phyloP scores from a whole-genome alignment of 1,140 invertebrate genomes.

The Varroa destructor region DNA sequence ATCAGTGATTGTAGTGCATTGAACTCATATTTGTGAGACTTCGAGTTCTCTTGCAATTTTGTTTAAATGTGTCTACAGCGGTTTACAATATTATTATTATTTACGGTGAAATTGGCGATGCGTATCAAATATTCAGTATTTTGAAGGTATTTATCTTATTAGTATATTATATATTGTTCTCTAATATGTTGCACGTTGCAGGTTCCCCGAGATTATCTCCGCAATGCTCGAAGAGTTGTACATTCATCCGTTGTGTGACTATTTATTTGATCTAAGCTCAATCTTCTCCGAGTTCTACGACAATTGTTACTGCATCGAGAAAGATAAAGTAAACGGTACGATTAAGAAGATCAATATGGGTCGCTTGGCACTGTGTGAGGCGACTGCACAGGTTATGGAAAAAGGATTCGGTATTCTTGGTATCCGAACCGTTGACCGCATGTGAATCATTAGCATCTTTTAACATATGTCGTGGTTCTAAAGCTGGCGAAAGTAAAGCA shows the following conservation, averaged over 20 bases:
- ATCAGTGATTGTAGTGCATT: no score
- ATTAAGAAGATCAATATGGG: slow-evolving; percentile 70
- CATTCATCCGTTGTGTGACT: slow-evolving; percentile 84
- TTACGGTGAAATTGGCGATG: no score
- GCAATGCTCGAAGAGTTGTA: slow-evolving; percentile 69
- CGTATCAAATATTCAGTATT: no score
- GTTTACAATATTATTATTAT: no score
- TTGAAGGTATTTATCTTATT: no score
- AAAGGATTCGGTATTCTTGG: slow-evolving; percentile 79
- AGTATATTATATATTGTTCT: slow-evolving; percentile 25
- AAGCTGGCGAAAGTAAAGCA: not conserved
- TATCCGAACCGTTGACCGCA: slow-evolving; percentile 74
- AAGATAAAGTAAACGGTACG: slow-evolving; percentile 53
- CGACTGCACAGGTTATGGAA: slow-evolving; percentile 70
- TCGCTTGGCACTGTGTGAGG: slow-evolving; percentile 79
- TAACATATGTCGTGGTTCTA: not conserved
- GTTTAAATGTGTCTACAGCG: no score
- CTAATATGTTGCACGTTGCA: slow-evolving; percentile 44
- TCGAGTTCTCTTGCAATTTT: no score
- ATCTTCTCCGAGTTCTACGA: slow-evolving; percentile 93
- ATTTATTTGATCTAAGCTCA: slow-evolving; percentile 82
- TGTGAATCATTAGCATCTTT: slow-evolving; percentile 50
- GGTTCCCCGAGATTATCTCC: slow-evolving; percentile 73
- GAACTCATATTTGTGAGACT: no score
- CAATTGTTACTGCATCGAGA: slow-evolving; percentile 91